These are phyloP conservation scores for Trinectes maculatus DNA, from an alignment of 2,113 vertebrate species.

Conservation along the genomic window DNA sequence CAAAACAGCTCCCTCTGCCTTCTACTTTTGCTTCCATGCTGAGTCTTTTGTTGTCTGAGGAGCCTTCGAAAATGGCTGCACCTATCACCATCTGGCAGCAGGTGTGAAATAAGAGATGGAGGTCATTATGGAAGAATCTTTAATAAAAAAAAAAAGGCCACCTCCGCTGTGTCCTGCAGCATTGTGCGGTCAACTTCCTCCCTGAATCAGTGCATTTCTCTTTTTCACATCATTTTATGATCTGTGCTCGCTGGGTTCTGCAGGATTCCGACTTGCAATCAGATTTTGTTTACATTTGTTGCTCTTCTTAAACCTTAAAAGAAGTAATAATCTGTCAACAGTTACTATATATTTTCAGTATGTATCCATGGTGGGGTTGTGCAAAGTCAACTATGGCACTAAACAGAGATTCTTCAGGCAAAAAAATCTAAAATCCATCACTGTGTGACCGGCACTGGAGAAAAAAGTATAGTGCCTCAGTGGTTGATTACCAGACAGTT, in stretches of 20 bases:
- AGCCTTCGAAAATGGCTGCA: constrained; percentile 39
- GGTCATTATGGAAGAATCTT: constrained; percentile 51
- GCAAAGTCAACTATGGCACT: background rate
- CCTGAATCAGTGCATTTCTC: constrained; percentile 48
- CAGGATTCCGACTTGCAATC: constrained; percentile 13
- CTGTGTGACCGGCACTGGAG: background rate
- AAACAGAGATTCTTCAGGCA: constrained; percentile 8
- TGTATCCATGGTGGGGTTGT: background rate
- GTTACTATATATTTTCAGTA: constrained; percentile 6
- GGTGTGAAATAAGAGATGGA: constrained; percentile 63
- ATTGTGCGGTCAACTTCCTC: constrained; percentile 58
- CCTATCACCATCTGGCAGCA: constrained; percentile 69
- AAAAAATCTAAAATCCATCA: constrained; percentile 2
- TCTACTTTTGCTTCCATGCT: constrained; percentile 56
- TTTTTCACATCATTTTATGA: constrained; percentile 44
- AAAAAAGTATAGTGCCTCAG: constrained; percentile 6
- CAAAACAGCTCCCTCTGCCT: constrained; percentile 85
- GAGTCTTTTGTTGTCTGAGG: constrained; percentile 63
- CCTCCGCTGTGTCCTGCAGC: constrained; percentile 51
- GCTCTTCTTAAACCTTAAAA: constrained; percentile 5
- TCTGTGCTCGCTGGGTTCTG: constrained; percentile 13
- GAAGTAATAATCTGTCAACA: constrained; percentile 3
- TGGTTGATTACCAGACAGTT: constrained; percentile 55
- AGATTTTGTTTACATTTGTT: constrained; percentile 26
- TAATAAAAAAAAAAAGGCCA: no score